Conservation (phyloP, 2,797 vertebrate species). For the Sebastes minor region DNA sequence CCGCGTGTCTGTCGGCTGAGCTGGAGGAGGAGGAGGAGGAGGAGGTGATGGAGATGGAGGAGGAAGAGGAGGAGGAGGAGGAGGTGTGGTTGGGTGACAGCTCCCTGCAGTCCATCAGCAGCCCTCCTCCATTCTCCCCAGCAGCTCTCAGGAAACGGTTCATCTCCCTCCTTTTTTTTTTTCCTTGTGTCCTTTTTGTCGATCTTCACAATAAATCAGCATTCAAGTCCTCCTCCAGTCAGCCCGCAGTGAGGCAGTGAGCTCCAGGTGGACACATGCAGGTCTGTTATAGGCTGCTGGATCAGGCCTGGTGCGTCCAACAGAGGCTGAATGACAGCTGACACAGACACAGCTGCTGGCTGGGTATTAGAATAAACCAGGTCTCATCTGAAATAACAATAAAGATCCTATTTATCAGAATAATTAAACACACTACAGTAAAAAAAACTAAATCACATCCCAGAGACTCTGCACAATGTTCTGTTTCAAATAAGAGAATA, state of each 20-base stretch:
- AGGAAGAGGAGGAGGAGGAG: conserved; percentile 78
- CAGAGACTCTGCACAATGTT: background rate
- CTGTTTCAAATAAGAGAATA: background rate
- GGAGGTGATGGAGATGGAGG: conserved; percentile 71
- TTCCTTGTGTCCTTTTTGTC: conserved; percentile 81
- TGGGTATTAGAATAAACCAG: background rate
- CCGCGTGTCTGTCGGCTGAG: conserved; percentile 73
- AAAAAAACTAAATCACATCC: background rate
- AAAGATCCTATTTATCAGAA: no score
- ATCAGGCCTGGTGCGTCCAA: conserved; percentile 23
- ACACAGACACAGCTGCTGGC: no score
- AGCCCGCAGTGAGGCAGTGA: conserved; percentile 63
- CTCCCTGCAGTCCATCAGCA: conserved; percentile 89
- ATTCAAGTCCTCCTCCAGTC: conserved; percentile 89
- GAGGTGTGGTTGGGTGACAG: conserved; percentile 74
- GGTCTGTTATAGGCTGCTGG: conserved; percentile 13
- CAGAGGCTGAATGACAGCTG: conserved; percentile 29
- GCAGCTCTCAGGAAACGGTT: conserved; percentile 85
- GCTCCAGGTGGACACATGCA: conserved; percentile 18
- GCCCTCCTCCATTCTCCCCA: conserved; percentile 73
- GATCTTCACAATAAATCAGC: conserved; percentile 94
- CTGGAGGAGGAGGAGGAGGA: conserved; percentile 76
- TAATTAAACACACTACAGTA: background rate
- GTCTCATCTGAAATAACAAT: background rate
- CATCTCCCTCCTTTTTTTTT: conserved; percentile 83